These are phyloP conservation scores for Sinocyclocheilus anophthalmus DNA, from an alignment of 2,113 vertebrate species.

Conservation along the genomic window DNA sequence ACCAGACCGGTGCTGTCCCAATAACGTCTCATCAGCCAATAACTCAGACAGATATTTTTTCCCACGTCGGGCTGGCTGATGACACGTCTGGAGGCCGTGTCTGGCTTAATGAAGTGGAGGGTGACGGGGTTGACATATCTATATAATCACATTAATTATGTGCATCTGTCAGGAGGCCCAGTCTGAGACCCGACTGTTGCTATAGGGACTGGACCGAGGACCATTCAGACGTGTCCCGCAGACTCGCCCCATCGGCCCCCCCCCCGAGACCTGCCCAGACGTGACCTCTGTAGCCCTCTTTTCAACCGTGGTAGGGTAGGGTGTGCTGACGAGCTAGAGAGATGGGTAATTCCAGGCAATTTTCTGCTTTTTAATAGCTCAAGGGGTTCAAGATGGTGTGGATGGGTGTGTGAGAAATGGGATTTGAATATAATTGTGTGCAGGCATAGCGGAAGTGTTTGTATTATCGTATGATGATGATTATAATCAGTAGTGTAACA, in stretches of 20 bases:
- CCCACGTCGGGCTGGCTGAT: constrained; percentile 42
- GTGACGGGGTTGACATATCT: constrained; percentile 68
- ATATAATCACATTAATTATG: constrained; percentile 70
- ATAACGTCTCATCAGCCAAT: neutral
- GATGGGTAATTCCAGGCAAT: constrained; percentile 34
- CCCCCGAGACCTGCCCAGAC: constrained; percentile 82
- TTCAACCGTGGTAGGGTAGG: constrained; percentile 60
- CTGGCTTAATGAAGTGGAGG: constrained; percentile 63
- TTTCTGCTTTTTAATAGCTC: constrained; percentile 37
- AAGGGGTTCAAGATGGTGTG: constrained; percentile 9
- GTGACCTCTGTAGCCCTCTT: constrained; percentile 74
- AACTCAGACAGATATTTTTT: constrained; percentile 22
- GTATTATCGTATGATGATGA: neutral
- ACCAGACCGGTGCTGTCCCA: neutral
- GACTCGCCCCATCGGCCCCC: constrained; percentile 67
- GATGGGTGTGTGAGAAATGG: constrained; percentile 24
- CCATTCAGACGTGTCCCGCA: constrained; percentile 74
- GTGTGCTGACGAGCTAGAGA: constrained; percentile 45
- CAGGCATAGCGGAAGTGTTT: neutral
- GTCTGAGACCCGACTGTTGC: constrained; percentile 67
- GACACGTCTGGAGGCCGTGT: constrained; percentile 41
- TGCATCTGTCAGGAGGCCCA: constrained; percentile 65
- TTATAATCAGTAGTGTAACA: neutral
- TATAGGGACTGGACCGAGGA: constrained; percentile 65
- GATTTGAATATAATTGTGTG: constrained; percentile 28